Evolutionary conservation across 2,888 invertebrate species (phyloP), one percentile per base, ranked within the genome.

Genomic region (Papilio demoleus): DNA sequence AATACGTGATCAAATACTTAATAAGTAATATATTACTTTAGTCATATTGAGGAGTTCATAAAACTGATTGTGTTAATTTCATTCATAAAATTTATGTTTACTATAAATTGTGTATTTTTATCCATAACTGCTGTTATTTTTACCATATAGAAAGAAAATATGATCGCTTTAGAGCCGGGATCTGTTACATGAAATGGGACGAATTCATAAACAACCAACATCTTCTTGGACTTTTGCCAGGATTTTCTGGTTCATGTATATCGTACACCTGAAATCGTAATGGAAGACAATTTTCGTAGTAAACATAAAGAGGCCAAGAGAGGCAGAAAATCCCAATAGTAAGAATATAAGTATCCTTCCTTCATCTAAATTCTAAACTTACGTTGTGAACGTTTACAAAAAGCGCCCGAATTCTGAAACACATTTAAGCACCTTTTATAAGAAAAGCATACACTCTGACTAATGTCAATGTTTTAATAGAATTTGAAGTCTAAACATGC

Each of bases 141-240:
- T 17, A 31, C 31, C 11, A 56, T 17, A 50, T 14, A 27, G 27
- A 50, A 53, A 50, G 24, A 31, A 31, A 56, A 56, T 56, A 56
- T 4, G 59, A 36, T 14, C 5, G 38, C 24, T 50, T 61, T 50
- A 2, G 24, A 27, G 47, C 19, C 45, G 27, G 14, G 31, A 27
- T 40, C 66, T 64, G 72, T 74, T 72, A 38, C 22, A 63, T 24
- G 38, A 64, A 59, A 74, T 75, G 75, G 77, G 80, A 75, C 73
- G 73, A 73, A 72, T 73, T 77, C 83, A 84, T 84, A 79, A 77
- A 76, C 80, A 84, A 84, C 83, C 45, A 83, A 85, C 85, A 84
- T 85, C 84, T 85, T 78, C 78, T 84, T 89, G 89, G 90, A 86
- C 67, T 42, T 50, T 56, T 4, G 84, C 90, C 89, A 89, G 59